Conservation (phyloP, 2,113 vertebrate species). For the Alligator mississippiensis region DNA sequence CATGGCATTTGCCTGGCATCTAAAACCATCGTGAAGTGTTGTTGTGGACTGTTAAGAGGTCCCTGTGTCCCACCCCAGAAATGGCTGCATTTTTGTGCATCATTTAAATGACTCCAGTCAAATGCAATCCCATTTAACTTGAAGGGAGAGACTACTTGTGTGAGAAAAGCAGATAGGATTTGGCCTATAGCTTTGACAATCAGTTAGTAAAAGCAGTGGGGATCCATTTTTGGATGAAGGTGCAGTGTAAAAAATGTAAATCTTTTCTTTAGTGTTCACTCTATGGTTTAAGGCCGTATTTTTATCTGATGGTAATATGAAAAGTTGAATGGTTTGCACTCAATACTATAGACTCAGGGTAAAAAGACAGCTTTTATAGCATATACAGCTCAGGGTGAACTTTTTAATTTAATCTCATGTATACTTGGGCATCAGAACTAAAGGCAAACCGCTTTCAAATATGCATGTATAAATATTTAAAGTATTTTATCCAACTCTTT, state of each 20-base stretch:
- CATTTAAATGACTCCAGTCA: background rate
- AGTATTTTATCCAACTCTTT: background rate
- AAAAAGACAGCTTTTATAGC: background rate
- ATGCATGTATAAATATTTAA: background rate
- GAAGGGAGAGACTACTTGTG: background rate
- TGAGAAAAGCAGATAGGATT: background rate
- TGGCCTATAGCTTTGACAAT: background rate
- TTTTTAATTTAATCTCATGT: background rate
- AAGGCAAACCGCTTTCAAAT: background rate
- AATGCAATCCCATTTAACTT: background rate
- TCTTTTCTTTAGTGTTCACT: background rate
- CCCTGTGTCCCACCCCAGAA: background rate
- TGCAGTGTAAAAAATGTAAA: fast-evolving
- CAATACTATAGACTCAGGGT: background rate
- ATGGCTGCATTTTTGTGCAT: background rate
- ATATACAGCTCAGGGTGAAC: background rate
- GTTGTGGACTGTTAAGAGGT: background rate
- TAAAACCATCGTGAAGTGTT: background rate
- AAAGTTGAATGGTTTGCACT: background rate
- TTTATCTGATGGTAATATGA: background rate
- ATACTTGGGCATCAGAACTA: background rate
- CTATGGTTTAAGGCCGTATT: background rate
- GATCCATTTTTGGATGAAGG: background rate
- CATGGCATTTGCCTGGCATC: background rate
- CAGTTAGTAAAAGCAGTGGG: background rate